Evolutionary conservation across 2,888 invertebrate genomes (phyloP), one percentile per base, ranked within the genome.

Genomic region (Ectobius pallidus): DNA sequence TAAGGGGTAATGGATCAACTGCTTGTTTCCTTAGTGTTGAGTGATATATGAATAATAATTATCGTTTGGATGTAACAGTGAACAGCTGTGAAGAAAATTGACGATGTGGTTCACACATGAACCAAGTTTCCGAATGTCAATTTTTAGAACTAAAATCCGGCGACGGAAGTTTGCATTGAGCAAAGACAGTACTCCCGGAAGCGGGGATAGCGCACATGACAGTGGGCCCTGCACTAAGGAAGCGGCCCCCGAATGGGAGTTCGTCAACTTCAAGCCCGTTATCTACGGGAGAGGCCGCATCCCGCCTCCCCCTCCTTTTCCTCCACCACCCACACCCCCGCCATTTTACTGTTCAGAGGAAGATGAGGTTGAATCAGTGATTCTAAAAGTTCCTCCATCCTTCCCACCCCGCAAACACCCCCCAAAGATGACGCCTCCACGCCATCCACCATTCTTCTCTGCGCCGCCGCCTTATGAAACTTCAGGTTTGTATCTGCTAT

Each of bases 101-200:
- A n/a, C 32, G 55, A 80, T 80, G 82, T 81, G 83, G 82, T 81
- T 81, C 77, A 80, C 81, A 77, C 78, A 78, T 44, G 82, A 82
- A 62, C 78, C 79, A 75, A 77, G 80, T 75, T 81, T 81, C 76
- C 80, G 81, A 75, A 83, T 83, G 82, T 81, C 81, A 78, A 81
- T 81, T 78, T 80, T 80, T 79, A 84, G 84, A 82, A 81, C 79
- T n/a, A 77, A 79, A 74, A 79, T 81, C 27, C 78, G 79, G 68
- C 77, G 79, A 39, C 78, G 79, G 62, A 80, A 80, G 76, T 78
- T 79, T 75, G 77, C 78, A 39, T 73, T 78, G 27, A 82, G 82
- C 67, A 80, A 82, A 78, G 80, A 80, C 77, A 80, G 78, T 78
- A 81, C 80, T 76, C 77, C 78, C 75, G 79, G 79, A 75, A 76